Conservation (phyloP, 2,888 invertebrate species). For the Eupithecia tripunctaria region DNA sequence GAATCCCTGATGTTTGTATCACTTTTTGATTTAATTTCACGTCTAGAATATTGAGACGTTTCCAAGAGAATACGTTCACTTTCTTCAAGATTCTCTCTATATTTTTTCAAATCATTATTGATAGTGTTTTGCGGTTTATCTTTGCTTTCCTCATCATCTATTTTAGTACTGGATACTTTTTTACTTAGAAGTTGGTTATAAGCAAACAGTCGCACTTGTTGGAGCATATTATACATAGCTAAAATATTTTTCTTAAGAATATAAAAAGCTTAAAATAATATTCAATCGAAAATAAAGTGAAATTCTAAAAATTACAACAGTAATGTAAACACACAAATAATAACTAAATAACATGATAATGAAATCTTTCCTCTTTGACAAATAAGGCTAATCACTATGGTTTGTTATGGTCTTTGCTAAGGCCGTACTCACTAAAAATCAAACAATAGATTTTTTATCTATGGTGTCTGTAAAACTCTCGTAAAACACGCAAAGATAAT, state of each 20-base stretch:
- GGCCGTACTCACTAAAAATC: too few species aligned
- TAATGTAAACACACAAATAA: constrained; percentile 2
- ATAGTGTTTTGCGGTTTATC: not conserved
- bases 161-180: not conserved
- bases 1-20: not conserved
- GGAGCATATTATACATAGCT: constrained; percentile 3
- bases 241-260: constrained; percentile 10
- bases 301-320: not conserved
- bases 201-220: not conserved
- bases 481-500: too few species aligned
- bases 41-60: not conserved
- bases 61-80: constrained; percentile 4
- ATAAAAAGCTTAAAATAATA: constrained; percentile 9
- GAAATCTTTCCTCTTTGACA: too few species aligned
- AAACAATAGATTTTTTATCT: too few species aligned
- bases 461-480: too few species aligned
- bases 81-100: not conserved
- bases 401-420: too few species aligned
- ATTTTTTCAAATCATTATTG: not conserved
- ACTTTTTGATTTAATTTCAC: not conserved
- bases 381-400: too few species aligned
- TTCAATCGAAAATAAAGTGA: constrained; percentile 5
- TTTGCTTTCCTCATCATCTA: not conserved
- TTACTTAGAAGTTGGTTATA: not conserved
- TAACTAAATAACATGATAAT: too few species aligned